phyloP scores from a whole-genome alignment of 1,140 invertebrate species.

The Orchesella cincta region DNA sequence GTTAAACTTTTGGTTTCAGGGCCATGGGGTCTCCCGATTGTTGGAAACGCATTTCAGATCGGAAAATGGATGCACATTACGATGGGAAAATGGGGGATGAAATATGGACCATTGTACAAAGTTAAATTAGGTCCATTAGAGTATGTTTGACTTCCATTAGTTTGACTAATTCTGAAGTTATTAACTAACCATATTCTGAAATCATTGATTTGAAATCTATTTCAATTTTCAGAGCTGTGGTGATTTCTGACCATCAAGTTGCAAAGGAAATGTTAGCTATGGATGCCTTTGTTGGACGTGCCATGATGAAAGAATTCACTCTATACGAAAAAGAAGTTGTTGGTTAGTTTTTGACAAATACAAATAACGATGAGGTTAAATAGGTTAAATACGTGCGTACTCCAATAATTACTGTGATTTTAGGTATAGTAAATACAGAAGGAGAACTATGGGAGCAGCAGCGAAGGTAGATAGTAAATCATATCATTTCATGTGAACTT shows the following conservation, averaged over 20 bases:
- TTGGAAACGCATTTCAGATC: neutral
- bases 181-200: neutral
- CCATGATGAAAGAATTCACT: neutral
- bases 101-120: neutral
- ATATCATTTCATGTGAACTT: no score
- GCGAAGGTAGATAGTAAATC: no score
- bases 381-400: neutral
- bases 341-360: neutral
- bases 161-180: no score
- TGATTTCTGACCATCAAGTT: neutral
- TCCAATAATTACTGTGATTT: neutral
- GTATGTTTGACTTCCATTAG: neutral
- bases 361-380: no score
- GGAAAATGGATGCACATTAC: neutral
- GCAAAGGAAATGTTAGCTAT: neutral
- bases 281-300: neutral
- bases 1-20: neutral
- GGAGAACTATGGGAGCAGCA: neutral
- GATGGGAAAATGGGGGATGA: neutral
- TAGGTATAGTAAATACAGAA: neutral
- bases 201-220: neutral
- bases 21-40: neutral
- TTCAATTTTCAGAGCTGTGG: neutral
- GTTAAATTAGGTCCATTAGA: neutral
- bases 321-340: neutral